Conservation (phyloP, 2,797 vertebrate species). For the Gymnothorax javanicus region DNA sequence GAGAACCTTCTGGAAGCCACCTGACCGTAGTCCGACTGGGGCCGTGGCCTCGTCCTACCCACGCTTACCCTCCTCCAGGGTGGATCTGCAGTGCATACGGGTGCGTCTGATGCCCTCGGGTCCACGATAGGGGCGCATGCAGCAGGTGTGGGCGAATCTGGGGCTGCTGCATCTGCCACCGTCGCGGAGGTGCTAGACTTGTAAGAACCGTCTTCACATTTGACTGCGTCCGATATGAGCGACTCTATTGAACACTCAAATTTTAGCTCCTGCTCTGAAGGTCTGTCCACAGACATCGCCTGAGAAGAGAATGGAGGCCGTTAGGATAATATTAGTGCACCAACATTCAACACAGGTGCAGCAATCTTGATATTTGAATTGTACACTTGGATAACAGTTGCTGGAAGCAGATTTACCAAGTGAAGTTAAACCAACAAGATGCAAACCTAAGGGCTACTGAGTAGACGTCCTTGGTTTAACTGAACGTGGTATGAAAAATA, state of each 20-base stretch:
- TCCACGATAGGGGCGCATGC: slow-evolving; percentile 32
- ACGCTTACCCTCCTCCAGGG: slow-evolving; percentile 73
- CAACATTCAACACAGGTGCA: too few species aligned
- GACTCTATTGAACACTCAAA: neutral
- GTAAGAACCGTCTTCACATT: slow-evolving; percentile 58
- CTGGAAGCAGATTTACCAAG: too few species aligned
- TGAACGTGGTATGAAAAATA: too few species aligned
- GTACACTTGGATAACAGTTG: too few species aligned
- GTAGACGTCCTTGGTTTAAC: too few species aligned
- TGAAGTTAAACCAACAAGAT: too few species aligned
- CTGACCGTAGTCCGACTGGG: slow-evolving; percentile 92
- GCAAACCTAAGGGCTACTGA: too few species aligned
- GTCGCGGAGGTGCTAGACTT: slow-evolving; percentile 57
- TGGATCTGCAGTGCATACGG: slow-evolving; percentile 54
- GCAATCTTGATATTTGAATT: too few species aligned
- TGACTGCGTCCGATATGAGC: neutral
- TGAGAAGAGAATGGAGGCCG: neutral
- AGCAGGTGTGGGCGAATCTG: slow-evolving; percentile 36
- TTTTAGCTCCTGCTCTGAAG: neutral
- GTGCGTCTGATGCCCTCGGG: slow-evolving; percentile 56
- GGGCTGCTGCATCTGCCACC: slow-evolving; percentile 33
- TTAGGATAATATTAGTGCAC: neutral
- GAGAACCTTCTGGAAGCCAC: slow-evolving; percentile 77
- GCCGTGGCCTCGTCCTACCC: slow-evolving; percentile 78
- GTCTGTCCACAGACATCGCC: neutral